These are phyloP conservation scores for Oostethus manadensis DNA, from an alignment of 2,113 vertebrate species.

Conservation along the genomic window DNA sequence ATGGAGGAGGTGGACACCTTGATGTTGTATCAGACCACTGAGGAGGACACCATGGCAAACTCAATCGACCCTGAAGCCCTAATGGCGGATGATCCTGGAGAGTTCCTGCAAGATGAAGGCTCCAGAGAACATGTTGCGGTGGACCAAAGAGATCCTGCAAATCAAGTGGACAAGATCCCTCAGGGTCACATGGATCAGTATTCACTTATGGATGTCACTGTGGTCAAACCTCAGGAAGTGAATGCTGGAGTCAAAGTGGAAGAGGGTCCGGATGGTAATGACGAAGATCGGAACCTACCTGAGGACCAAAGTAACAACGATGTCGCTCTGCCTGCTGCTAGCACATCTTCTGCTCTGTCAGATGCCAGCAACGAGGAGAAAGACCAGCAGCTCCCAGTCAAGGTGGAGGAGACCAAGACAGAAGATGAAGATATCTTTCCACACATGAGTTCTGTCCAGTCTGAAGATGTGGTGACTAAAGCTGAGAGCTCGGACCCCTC, in stretches of 20 bases:
- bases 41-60: conserved; percentile 25
- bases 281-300: conserved; percentile 6
- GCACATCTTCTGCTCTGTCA: no score
- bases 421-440: conserved; percentile 20
- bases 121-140: not conserved
- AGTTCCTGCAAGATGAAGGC: conserved; percentile 19
- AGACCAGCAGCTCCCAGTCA: conserved; percentile 31
- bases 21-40: conserved; percentile 45
- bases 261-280: conserved; percentile 8
- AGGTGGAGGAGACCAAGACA: conserved; percentile 40
- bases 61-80: conserved; percentile 24
- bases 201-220: conserved; percentile 11
- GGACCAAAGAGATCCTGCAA: conserved; percentile 11
- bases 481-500: conserved; percentile 40
- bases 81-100: conserved; percentile 14
- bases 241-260: conserved; percentile 1
- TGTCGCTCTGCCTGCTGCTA: no score
- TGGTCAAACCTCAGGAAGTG: not conserved
- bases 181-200: conserved; percentile 19
- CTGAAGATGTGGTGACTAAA: conserved; percentile 41
- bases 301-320: conserved; percentile 8
- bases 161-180: conserved; percentile 46
- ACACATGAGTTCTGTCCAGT: conserved; percentile 33
- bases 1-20: conserved; percentile 43
- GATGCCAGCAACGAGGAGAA: not conserved